Evolutionary conservation across 2,113 vertebrate genomes (phyloP).

Genomic region (Rhinolophus ferrumequinum): DNA sequence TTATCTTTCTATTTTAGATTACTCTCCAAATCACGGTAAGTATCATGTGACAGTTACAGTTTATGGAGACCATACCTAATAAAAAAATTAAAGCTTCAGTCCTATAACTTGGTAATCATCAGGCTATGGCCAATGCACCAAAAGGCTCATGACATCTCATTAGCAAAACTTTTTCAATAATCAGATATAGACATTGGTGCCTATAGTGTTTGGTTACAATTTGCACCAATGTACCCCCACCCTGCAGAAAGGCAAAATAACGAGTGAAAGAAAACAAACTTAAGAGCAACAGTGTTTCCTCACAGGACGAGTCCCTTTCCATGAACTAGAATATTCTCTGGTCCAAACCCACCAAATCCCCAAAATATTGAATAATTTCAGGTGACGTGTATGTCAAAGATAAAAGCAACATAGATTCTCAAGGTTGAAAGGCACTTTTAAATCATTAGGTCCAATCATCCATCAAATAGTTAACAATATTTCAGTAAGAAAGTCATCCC

Average conservation of each 20-base stretch:
- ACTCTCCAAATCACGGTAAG: background rate
- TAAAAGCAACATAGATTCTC: background rate
- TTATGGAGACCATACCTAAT: background rate
- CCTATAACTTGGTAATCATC: background rate
- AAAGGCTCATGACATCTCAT: background rate
- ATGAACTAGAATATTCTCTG: background rate
- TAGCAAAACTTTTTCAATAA: background rate
- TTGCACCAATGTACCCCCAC: background rate
- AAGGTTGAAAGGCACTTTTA: background rate
- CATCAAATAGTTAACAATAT: background rate
- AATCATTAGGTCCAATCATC: background rate
- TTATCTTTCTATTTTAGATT: background rate
- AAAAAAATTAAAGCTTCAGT: background rate
- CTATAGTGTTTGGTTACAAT: background rate
- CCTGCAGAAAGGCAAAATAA: background rate
- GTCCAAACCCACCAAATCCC: background rate
- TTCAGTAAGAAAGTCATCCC: background rate
- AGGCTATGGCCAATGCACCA: background rate
- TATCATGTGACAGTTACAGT: background rate
- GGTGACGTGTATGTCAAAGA: background rate
- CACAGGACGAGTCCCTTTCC: background rate
- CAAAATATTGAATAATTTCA: constrained; percentile 27
- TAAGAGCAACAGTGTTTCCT: background rate
- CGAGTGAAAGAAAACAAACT: constrained; percentile 10
- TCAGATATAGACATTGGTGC: background rate